Base-by-base conservation (phyloP, 2,888 invertebrate genomes). In the Spatulosminthurus flaviceps region DNA sequence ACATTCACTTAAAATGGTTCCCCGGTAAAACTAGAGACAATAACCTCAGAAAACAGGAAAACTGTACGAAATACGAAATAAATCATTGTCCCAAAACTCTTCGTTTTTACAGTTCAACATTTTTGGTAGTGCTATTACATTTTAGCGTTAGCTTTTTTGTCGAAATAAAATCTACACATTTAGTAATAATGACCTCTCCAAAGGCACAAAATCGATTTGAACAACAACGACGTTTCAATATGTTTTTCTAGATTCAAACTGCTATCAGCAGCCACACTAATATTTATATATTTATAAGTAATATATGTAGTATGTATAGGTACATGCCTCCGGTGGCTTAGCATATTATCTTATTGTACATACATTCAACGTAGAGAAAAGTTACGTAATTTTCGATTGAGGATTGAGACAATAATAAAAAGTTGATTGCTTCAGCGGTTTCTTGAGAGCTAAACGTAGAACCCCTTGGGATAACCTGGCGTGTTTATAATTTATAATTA, bases 401-500 rank as follows among this genome's bases (percentile, higher is more conserved):
- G 67, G 67, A 67, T 67, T 67, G 67, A 67, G 67, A 51, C 51
- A 51, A 11, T 51, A 51, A 9, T n/a, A n/a, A 34, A 34, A 28
- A 26, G 24, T 28, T 67, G 67, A 67, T 67, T 67, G 67, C 29
- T 67, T 67, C 24, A 29, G 28, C 16, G 67, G 67, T 67, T 67
- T 28, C 67, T 26, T 67, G 28, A 28, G 28, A 67, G 28, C 19
- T 67, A 67, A 67, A 22, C 29, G 16, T 51, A 19, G 51, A 51
- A 51, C 5, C 5, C 51, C 9, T 51, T 4, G 51, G n/a, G 51
- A 51, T n/a, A 51, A 51, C 51, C 51, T 51, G 4, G 2, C 4
- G 16, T n/a, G 16, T 19, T 51, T 19, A n/a, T n/a, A 13, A 51
- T n/a, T 2, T 16, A 51, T 16, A 51, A 51, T 2, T 51, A 51